Base-by-base conservation (phyloP, 2,113 vertebrate species). In the Irena cyanogastra region DNA sequence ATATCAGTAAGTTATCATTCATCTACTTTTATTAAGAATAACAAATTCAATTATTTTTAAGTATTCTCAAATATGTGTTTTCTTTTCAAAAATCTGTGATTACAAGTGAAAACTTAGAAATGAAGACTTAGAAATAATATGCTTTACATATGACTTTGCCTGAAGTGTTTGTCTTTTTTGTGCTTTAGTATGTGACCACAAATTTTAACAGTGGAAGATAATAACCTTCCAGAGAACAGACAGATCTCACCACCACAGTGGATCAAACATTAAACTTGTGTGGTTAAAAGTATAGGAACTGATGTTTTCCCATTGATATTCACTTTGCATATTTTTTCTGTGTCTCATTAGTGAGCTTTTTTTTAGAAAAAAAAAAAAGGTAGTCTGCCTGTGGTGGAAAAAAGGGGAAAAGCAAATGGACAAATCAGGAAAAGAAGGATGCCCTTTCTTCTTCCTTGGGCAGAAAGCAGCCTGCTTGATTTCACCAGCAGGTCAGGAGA, bases 21-120 rank as follows among this genome's bases (percentile, higher is more conserved):
- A 44, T 61, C 12, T 42, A 23, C 31, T 85, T 35, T 85, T 50
- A 27, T 20, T 27, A 76, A 35, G 20, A 66, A 50, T 21, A 65
- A 56, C 2, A 0, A 56, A 75, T 30, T 41, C 18, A 52, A n/a
- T n/a, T 77, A 0, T 0, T 64, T 53, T 53, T 53, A 64, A 35
- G 3, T 42, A n/a, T 52, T 77, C 24, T 60, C 21, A 90, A n/a
- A 39, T 68, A 63, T 27, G 39, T 74, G 0, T 63, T 66, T 75
- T 53, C 21, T 69, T 28, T 39, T 27, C 31, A 60, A 88, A 85
- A 83, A 49, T 59, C 19, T 28, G 6, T 3, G 5, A 77, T 60
- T 31, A 60, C 4, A 90, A 80, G 4, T 60, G 16, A 94, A 60
- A 61, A 68, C 6, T 45, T 49, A 42, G 4, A 84, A 72, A 76